Evolutionary conservation across 2,113 vertebrate genomes (phyloP).

Genomic region (Anas platyrhynchos): DNA sequence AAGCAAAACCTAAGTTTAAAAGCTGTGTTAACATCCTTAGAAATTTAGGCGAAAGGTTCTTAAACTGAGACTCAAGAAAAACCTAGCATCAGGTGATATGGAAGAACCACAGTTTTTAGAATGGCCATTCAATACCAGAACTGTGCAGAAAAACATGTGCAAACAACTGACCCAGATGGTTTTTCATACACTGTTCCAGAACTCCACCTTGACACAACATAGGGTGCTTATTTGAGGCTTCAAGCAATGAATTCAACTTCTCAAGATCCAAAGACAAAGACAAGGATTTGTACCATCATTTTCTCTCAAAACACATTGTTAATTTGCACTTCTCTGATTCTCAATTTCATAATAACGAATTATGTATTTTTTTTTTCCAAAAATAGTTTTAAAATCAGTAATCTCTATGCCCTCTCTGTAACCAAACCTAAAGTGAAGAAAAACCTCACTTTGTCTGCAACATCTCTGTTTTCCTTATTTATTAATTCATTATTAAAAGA

Average conservation of each 20-base stretch:
- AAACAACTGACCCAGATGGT: fast-evolving
- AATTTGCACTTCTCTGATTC: not conserved
- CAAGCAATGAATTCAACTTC: not conserved
- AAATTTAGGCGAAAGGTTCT: not conserved
- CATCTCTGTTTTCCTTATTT: not conserved
- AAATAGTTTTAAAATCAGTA: not conserved
- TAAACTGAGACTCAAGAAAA: not conserved
- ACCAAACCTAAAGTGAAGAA: not conserved
- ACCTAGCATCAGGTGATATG: not conserved
- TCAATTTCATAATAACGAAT: not conserved
- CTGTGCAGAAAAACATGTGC: not conserved
- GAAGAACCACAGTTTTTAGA: not conserved
- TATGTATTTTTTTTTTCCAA: not conserved
- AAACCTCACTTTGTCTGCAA: not conserved
- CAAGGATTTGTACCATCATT: not conserved
- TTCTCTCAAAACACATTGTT: not conserved
- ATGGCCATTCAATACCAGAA: not conserved
- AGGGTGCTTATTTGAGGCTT: not conserved
- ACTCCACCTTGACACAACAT: not conserved
- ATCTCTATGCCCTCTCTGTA: not conserved
- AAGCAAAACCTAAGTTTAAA: not conserved
- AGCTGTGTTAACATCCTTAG: not conserved
- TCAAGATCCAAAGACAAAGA: not conserved
- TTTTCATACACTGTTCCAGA: fast-evolving
- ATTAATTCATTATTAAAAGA: not conserved